A percentile compares a stretch with the other conserved stretches of the same genome.
These are phyloP conservation scores for Cirrhinus mrigala DNA, from an alignment of 2,797 vertebrate species.

Conservation along the genomic window DNA sequence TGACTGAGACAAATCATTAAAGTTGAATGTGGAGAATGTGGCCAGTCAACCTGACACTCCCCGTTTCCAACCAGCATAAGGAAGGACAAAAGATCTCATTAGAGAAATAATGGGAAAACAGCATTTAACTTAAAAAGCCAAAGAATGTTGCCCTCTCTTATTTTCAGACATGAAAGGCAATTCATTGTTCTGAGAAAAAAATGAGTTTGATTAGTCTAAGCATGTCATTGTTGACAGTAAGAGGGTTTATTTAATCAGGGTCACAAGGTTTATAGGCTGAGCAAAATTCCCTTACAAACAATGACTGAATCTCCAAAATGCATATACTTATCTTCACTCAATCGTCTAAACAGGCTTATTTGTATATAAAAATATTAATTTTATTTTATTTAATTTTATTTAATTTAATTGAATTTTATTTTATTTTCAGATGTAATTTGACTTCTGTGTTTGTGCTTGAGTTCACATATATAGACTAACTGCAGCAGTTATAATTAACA, in stretches of 20 bases:
- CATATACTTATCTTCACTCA: background rate
- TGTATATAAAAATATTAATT: background rate
- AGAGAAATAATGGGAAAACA: constrained; percentile 15
- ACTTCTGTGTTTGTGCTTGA: background rate
- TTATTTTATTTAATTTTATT: background rate
- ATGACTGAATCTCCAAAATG: background rate
- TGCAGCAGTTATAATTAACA: background rate
- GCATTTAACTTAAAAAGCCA: constrained; percentile 25
- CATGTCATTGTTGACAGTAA: background rate
- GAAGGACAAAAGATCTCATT: constrained; percentile 19
- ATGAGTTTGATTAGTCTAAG: constrained; percentile 23
- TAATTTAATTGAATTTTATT: background rate
- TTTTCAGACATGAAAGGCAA: background rate
- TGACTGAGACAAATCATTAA: constrained; percentile 27
- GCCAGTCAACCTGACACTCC: constrained; percentile 9
- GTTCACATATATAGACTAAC: background rate
- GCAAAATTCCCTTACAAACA: background rate
- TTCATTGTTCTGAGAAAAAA: background rate
- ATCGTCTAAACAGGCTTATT: background rate
- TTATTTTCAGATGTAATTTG: background rate
- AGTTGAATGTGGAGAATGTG: constrained; percentile 43
- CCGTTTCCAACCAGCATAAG: background rate
- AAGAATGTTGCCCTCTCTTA: constrained; percentile 17
- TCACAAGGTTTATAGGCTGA: background rate
- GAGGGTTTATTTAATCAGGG: constrained; percentile 7